phyloP scores from a whole-genome alignment of 2,888 invertebrate species.

The Keiferia lycopersicella region DNA sequence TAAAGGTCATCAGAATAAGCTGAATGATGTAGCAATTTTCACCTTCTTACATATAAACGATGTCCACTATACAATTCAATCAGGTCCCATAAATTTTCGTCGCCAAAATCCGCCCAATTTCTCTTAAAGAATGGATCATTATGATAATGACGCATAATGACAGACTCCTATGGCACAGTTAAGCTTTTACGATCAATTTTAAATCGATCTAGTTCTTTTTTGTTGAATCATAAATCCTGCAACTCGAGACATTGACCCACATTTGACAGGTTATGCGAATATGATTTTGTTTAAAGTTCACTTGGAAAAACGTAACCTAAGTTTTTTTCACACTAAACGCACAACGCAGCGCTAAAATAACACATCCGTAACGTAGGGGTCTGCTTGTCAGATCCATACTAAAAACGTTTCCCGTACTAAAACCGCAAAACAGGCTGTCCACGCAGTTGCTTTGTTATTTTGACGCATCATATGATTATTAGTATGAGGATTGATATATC shows the following conservation, averaged over 20 bases:
- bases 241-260: constrained; percentile 18
- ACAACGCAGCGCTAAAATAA: too few relatives aligned
- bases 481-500: too few relatives aligned
- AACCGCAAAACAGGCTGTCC: too few relatives aligned
- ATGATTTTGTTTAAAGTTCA: constrained; percentile 30
- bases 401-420: too few relatives aligned
- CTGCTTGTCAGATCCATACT: too few relatives aligned
- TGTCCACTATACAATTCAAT: constrained; percentile 41
- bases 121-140: constrained; percentile 56
- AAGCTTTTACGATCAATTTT: constrained; percentile 35
- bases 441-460: too few relatives aligned
- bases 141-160: constrained; percentile 57
- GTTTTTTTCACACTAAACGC: too few relatives aligned
- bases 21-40: constrained; percentile 47
- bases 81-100: constrained; percentile 44
- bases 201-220: constrained; percentile 36
- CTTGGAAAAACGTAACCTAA: constrained; percentile 31
- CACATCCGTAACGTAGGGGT: too few relatives aligned
- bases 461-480: too few relatives aligned
- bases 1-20: constrained; percentile 25
- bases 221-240: constrained; percentile 13
- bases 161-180: constrained; percentile 41
- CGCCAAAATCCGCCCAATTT: constrained; percentile 46
- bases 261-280: constrained; percentile 23
- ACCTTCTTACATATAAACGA: constrained; percentile 53